A percentile compares a stretch with the other conserved stretches of the same genome.
Conservation (phyloP, 2,113 vertebrate species). For the Petaurus breviceps region DNA sequence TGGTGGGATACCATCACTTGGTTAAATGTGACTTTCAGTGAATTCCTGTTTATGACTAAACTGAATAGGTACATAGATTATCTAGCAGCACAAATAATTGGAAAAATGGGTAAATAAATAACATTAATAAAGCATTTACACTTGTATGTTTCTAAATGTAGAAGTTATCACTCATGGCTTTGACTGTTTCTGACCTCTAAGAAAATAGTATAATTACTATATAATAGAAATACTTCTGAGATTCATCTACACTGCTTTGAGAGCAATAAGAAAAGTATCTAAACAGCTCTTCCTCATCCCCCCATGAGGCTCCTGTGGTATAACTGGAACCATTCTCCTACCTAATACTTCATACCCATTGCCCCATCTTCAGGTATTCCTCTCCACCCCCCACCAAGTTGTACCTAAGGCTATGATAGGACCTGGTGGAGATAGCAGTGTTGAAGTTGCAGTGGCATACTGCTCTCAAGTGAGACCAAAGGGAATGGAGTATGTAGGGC, state of each 20-base stretch:
- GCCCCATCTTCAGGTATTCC: too few species aligned
- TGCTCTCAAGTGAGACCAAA: not conserved
- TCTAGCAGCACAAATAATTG: conserved; percentile 10
- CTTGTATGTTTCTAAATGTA: not conserved
- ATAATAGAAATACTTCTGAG: not conserved
- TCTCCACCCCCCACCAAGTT: not conserved
- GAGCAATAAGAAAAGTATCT: not conserved
- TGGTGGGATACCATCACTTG: not conserved
- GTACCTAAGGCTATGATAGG: not conserved
- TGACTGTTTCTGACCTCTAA: conserved; percentile 34
- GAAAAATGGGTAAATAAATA: not conserved
- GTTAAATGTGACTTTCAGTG: not conserved
- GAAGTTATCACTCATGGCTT: conserved; percentile 3
- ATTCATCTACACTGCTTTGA: not conserved
- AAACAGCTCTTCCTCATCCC: not conserved
- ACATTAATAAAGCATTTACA: not conserved
- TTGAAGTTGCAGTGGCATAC: too few species aligned
- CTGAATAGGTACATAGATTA: not conserved
- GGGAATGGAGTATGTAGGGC: rapidly evolving
- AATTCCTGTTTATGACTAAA: conserved; percentile 1
- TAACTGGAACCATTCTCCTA: not conserved
- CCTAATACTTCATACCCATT: not conserved
- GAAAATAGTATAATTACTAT: conserved; percentile 7
- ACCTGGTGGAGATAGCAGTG: not conserved
- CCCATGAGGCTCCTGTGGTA: not conserved